phyloP scores from a whole-genome alignment of 2,113 vertebrate genomes.

The Rhinolophus sinicus region DNA sequence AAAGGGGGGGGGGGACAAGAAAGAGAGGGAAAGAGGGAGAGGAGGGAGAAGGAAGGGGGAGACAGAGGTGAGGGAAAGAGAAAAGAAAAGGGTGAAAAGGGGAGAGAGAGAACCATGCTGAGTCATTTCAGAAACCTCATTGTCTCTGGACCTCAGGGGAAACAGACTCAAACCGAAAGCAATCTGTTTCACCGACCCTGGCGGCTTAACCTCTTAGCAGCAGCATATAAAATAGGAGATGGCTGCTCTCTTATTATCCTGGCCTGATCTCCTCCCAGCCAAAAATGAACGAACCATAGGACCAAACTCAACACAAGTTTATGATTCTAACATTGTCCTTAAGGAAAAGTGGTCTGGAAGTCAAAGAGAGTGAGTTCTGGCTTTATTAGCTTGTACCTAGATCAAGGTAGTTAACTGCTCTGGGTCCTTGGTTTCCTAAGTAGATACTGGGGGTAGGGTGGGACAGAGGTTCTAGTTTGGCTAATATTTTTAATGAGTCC shows the following conservation, averaged over 20 bases:
- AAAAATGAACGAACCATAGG: background rate
- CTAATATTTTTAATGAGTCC: background rate
- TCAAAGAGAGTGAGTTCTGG: background rate
- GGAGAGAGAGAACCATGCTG: background rate
- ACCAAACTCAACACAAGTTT: background rate
- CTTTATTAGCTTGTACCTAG: background rate
- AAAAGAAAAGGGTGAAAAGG: background rate
- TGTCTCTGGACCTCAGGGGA: background rate
- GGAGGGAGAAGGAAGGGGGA: background rate
- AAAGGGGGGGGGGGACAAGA: background rate
- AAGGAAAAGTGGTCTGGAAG: background rate
- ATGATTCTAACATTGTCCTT: conserved; percentile 20
- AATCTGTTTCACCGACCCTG: background rate
- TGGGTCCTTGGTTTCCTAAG: background rate
- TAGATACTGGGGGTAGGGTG: background rate
- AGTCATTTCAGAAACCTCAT: conserved; percentile 27
- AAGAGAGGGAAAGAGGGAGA: background rate
- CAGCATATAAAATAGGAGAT: background rate
- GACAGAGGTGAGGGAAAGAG: background rate
- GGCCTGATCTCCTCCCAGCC: background rate
- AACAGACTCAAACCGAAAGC: background rate
- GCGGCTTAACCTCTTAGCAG: background rate
- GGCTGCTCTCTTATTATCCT: background rate
- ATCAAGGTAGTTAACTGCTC: background rate
- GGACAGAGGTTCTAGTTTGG: background rate